Evolutionary conservation across 1,140 invertebrate species (phyloP).

Genomic region (Ericerus pela): DNA sequence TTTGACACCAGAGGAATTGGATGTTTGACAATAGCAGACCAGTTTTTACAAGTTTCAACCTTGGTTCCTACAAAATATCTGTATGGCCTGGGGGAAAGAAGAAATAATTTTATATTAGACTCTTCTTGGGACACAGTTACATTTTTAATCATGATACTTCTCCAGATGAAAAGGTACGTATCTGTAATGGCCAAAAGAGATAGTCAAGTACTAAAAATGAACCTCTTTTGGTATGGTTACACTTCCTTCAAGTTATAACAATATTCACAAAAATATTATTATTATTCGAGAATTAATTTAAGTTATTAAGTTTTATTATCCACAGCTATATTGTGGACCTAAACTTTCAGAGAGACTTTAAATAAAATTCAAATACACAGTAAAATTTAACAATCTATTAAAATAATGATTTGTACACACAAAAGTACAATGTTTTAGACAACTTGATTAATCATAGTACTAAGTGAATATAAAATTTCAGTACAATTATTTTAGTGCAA

Average conservation of each 20-base stretch:
- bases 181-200: background rate
- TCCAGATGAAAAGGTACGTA: constrained; percentile 40
- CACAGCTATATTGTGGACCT: background rate
- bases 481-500: no score
- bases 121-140: constrained; percentile 49
- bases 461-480: no score
- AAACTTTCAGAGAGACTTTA: no score
- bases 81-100: constrained; percentile 70
- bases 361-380: no score
- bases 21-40: constrained; percentile 61
- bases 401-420: no score
- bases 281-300: no score
- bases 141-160: constrained; percentile 50
- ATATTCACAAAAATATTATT: no score
- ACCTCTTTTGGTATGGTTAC: no score
- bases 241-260: no score
- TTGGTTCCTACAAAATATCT: constrained; percentile 43
- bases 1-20: constrained; percentile 56
- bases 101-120: constrained; percentile 40
- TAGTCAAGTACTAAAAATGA: background rate
- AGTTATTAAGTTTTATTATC: background rate
- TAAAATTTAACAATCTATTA: no score
- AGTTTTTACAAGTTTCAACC: constrained; percentile 68
- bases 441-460: no score
- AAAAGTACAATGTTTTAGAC: no score